A percentile compares a stretch with the other conserved stretches of the same genome.
These are phyloP conservation scores for Ophion obscuratus DNA, from an alignment of 2,888 invertebrate genomes.

Conservation along the genomic window DNA sequence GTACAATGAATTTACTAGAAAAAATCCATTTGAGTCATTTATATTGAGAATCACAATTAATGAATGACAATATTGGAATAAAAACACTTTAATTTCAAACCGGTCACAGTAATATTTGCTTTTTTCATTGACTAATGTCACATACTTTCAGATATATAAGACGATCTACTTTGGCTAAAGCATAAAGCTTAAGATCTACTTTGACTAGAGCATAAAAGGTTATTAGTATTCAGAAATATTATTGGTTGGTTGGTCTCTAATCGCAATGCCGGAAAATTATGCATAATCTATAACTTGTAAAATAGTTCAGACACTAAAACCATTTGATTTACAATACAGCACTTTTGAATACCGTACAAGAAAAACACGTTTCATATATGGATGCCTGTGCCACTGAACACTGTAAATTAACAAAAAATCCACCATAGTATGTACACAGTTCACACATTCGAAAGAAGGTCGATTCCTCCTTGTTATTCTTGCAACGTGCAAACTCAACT, in stretches of 20 bases:
- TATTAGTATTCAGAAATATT: neutral
- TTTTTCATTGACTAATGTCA: neutral
- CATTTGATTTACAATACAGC: neutral
- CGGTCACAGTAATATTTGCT: neutral
- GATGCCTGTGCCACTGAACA: neutral
- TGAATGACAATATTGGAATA: neutral
- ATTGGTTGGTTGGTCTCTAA: neutral
- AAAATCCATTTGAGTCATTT: neutral
- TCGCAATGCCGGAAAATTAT: neutral
- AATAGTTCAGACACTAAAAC: neutral
- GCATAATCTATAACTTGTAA: neutral
- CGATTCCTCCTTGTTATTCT: neutral
- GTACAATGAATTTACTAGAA: neutral
- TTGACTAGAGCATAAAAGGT: neutral
- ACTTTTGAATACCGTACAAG: neutral
- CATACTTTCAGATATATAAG: neutral
- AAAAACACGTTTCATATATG: neutral
- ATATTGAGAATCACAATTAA: neutral
- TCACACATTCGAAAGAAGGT: neutral
- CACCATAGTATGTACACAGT: neutral
- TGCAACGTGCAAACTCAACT: neutral
- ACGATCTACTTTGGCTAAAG: neutral
- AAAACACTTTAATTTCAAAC: neutral
- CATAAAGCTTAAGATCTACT: neutral
- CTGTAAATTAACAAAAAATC: neutral